These are phyloP conservation scores for Choreutis nemorana DNA, from an alignment of 2,888 invertebrate genomes.

Conservation along the genomic window DNA sequence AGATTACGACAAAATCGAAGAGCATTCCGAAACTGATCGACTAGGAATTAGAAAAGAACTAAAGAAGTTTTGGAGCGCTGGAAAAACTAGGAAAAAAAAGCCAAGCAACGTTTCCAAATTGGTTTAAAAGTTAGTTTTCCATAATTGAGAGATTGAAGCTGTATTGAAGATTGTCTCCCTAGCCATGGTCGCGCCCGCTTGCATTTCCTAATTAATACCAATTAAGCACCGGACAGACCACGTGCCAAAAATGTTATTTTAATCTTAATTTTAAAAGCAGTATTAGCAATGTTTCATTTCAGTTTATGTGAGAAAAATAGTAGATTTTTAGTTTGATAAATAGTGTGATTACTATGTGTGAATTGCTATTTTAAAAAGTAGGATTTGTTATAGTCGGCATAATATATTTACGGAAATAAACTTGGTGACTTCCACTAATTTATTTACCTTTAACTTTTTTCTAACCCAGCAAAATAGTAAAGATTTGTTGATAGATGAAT, in stretches of 20 bases:
- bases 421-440: too few species aligned
- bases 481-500: too few species aligned
- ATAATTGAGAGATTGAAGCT: constrained; percentile 5
- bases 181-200: constrained; percentile 30
- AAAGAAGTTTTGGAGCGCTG: constrained; percentile 28
- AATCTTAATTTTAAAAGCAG: too few species aligned
- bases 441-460: too few species aligned
- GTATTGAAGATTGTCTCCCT: constrained; percentile 13
- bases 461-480: too few species aligned
- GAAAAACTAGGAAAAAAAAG: constrained; percentile 17
- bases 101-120: constrained; percentile 17
- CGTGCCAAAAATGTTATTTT: constrained; percentile 57
- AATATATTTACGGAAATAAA: too few species aligned
- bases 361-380: too few species aligned
- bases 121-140: constrained; percentile 4
- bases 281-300: too few species aligned
- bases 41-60: constrained; percentile 21
- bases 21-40: constrained; percentile 17
- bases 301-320: too few species aligned
- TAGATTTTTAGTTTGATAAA: too few species aligned
- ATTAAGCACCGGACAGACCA: constrained; percentile 61
- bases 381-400: too few species aligned
- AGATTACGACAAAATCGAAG: constrained; percentile 14
- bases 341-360: too few species aligned
- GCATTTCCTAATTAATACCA: constrained; percentile 63